Evolutionary conservation across 1,140 invertebrate species (phyloP), one percentile per base, ranked within the genome.

Genomic region (Mycetomoellerius zeteki): DNA sequence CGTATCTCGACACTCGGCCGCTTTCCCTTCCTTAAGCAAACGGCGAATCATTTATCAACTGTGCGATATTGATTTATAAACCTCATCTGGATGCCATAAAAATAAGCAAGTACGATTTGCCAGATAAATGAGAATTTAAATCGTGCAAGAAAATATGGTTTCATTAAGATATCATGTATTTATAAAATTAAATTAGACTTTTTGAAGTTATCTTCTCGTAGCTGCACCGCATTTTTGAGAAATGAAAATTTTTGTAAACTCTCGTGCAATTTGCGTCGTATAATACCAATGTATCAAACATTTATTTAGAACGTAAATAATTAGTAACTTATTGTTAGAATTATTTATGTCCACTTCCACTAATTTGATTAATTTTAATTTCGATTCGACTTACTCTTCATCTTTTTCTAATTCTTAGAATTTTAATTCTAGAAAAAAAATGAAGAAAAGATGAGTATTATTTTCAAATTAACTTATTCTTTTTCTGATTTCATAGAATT

Each of bases 51-150:
- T 85, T 85, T 78, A 85, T 78, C 72, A 85, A 85, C 52, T 16
- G 52, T 30, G 69, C 69, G 58, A 75, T 84, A 84, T 84, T 84
- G 80, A 84, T 84, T 84, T 84, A 75, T 84, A 84, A 84, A 62
- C 24, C 54, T 60, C 52, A 14, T 71, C 54, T 62, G 52, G 37
- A 50, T 47, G 69, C 56, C 27, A 10, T 43, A 75, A 84, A 75
- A 60, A 84, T 30, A 30, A 73, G 52, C 52, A 47, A 58, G 14
- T 30, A 43, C 43, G 47, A 84, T 33, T 60, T 27, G 54, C 37
- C 69, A 30, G 69, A 73, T 84, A 73, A 84, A 84, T 60, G 69
- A 37, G 50, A 5, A 37, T 82, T 72, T 58, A 72, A 72, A 47
- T 72, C 21, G 52, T 50, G 67, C 33, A 10, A 60, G 33, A 47